Percentiles rank a stretch among this genome's conserved stretches.
These are phyloP conservation scores for Porites divaricata DNA, from an alignment of 92 coral and sea anemone genomes.

Conservation along the genomic window DNA sequence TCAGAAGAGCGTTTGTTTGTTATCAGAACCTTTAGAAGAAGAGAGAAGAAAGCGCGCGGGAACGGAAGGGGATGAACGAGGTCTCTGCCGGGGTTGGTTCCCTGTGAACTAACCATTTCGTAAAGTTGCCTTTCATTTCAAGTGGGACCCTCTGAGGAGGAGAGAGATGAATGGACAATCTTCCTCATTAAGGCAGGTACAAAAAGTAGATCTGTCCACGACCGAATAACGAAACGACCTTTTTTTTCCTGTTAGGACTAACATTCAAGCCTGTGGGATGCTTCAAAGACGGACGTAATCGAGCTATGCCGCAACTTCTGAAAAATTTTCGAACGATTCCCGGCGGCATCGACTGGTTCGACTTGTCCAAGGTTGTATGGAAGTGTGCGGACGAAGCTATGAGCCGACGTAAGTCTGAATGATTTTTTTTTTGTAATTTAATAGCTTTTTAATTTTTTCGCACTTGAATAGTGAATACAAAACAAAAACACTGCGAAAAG, in stretches of 20 bases:
- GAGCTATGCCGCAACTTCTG: conserved; percentile 54
- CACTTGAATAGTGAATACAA: not conserved
- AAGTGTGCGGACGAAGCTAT: conserved; percentile 56
- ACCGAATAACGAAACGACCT: not conserved
- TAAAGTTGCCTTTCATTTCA: too few relatives aligned
- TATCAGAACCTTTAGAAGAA: too few relatives aligned
- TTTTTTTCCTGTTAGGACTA: not conserved
- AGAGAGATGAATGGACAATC: not conserved
- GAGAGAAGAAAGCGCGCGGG: too few relatives aligned
- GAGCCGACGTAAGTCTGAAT: conserved; percentile 11
- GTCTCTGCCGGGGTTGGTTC: too few relatives aligned
- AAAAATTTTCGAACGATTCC: conserved; percentile 61
- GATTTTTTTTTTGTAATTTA: not conserved
- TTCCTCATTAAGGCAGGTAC: not conserved
- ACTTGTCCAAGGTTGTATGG: conserved; percentile 68
- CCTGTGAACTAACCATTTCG: too few relatives aligned
- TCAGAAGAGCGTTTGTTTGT: too few relatives aligned
- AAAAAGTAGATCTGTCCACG: not conserved
- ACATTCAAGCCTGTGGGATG: conserved; percentile 71
- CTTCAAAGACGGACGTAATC: conserved; percentile 49
- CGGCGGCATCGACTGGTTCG: conserved; percentile 73
- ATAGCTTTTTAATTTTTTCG: not conserved
- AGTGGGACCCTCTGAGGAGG: too few relatives aligned
- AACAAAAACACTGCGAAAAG: too few relatives aligned
- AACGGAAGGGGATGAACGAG: too few relatives aligned